phyloP scores from a whole-genome alignment of 2,113 vertebrate species.

The Cyprinodon brontotheroides region DNA sequence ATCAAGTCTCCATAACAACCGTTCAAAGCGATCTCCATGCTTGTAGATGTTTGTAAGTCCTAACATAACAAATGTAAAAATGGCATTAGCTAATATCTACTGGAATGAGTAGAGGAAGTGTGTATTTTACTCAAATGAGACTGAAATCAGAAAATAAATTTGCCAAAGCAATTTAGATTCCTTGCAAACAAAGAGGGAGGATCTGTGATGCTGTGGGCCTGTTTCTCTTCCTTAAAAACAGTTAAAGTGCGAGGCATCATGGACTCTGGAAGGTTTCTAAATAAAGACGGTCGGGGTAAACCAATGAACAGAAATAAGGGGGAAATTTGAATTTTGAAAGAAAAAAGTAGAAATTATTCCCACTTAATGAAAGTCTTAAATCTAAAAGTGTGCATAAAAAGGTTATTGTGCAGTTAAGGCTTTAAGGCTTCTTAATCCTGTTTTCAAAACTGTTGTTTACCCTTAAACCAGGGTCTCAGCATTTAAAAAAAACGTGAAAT shows the following conservation, averaged over 20 bases:
- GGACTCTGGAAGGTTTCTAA: too few relatives aligned
- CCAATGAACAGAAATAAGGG: neutral
- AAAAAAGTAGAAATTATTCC: neutral
- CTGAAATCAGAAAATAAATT: too few relatives aligned
- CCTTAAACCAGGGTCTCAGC: neutral
- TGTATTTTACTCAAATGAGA: too few relatives aligned
- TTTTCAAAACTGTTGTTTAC: too few relatives aligned
- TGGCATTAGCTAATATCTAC: neutral
- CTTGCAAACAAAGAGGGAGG: too few relatives aligned
- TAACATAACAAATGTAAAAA: too few relatives aligned
- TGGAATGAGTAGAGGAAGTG: neutral
- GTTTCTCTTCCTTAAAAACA: too few relatives aligned
- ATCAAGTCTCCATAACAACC: neutral
- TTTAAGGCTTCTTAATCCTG: neutral
- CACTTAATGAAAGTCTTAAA: neutral
- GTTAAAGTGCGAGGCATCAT: too few relatives aligned
- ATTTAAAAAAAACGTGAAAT: neutral
- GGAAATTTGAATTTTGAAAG: neutral
- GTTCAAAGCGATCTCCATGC: neutral
- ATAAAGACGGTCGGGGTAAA: too few relatives aligned
- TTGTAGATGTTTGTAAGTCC: neutral
- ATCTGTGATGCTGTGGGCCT: too few relatives aligned
- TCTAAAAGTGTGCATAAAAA: neutral
- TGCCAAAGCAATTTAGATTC: too few relatives aligned
- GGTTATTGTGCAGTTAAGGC: neutral